phyloP scores from a whole-genome alignment of 2,888 invertebrate species.

The Formica aserva region DNA sequence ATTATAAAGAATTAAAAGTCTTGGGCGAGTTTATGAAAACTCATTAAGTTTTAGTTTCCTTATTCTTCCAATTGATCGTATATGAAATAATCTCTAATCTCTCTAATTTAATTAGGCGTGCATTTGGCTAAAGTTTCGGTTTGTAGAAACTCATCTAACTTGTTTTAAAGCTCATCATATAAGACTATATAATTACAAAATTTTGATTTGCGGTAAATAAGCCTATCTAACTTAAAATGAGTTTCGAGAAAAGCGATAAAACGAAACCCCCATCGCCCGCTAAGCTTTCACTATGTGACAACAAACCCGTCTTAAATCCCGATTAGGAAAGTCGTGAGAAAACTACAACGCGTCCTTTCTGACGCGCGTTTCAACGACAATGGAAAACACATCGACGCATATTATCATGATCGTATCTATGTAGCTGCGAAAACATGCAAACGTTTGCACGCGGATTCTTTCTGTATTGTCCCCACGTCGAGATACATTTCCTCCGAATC shows the following conservation, averaged over 20 bases:
- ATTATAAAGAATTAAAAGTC: not conserved
- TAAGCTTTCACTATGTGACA: not conserved
- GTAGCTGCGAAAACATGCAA: slow-evolving; percentile 4
- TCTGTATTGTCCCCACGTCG: not conserved
- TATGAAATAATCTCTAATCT: not conserved
- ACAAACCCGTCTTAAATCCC: not conserved
- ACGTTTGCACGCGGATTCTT: slow-evolving; percentile 26
- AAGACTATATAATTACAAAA: not conserved
- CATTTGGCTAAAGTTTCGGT: not conserved
- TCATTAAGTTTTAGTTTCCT: not conserved
- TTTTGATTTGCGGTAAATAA: not conserved
- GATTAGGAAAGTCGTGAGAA: slow-evolving; percentile 7
- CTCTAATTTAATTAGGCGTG: not conserved
- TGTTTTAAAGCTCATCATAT: not conserved
- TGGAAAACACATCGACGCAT: not conserved
- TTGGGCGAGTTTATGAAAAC: not conserved
- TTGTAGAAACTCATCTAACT: slow-evolving; percentile 4
- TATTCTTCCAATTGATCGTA: not conserved
- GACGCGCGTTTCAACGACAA: not conserved
- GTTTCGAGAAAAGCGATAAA: not conserved
- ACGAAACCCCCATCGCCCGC: not conserved
- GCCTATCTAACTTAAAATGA: not conserved
- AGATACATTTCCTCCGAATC: slow-evolving; percentile 8
- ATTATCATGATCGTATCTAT: not conserved
- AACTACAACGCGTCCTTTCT: not conserved